phyloP scores from a whole-genome alignment of 1,140 invertebrate species.

The Harpegnathos saltator region DNA sequence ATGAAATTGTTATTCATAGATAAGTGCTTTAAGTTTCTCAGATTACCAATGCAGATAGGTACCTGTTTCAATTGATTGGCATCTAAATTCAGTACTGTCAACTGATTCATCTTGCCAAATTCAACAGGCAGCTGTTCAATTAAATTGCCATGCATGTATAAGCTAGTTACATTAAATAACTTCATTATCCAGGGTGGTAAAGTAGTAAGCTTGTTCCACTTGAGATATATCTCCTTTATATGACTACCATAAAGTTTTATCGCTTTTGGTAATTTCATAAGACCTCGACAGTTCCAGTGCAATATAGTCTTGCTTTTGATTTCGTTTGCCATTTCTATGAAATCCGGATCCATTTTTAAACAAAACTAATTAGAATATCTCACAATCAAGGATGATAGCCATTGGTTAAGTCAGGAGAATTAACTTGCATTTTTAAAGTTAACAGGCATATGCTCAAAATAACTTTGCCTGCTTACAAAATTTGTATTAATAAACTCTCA shows the following conservation, averaged over 20 bases:
- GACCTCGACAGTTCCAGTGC: conserved; percentile 81
- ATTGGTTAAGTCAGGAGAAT: not conserved
- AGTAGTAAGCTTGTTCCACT: conserved; percentile 77
- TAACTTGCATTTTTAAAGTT: conserved; percentile 37
- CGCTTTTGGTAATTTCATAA: conserved; percentile 74
- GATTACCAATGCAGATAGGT: conserved; percentile 68
- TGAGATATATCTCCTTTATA: conserved; percentile 80
- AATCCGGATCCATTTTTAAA: conserved; percentile 74
- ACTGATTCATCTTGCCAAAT: conserved; percentile 70
- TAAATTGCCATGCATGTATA: conserved; percentile 79
- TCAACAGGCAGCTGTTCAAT: conserved; percentile 74
- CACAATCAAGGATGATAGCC: conserved; percentile 14
- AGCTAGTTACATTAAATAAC: conserved; percentile 78
- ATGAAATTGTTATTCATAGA: conserved; percentile 77
- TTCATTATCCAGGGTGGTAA: conserved; percentile 79
- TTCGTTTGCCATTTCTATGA: conserved; percentile 75
- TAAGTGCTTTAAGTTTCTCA: conserved; percentile 72
- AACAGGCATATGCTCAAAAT: conserved; percentile 63
- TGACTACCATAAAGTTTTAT: conserved; percentile 73
- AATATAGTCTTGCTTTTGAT: conserved; percentile 77
- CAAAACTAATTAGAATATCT: conserved; percentile 46
- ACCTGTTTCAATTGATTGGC: conserved; percentile 75
- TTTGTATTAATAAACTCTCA: conserved; percentile 67
- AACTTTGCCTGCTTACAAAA: conserved; percentile 62
- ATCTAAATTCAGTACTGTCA: conserved; percentile 78